Conservation (phyloP, 1,140 invertebrate genomes). For the Micrasema longulum region DNA sequence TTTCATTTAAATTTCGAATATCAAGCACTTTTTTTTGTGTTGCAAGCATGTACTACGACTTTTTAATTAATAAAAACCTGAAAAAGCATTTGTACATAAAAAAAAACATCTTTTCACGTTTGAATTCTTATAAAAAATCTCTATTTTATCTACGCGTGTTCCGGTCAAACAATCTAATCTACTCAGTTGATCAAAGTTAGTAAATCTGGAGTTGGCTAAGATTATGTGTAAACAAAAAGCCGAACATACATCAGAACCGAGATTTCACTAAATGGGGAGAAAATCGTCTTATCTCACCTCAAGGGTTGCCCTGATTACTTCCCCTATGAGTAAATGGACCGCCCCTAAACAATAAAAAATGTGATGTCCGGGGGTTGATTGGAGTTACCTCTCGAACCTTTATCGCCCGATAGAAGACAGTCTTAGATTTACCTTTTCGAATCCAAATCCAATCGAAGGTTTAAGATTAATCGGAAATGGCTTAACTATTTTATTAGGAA, state of each 20-base stretch:
- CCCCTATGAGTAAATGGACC: background rate
- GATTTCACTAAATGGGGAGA: constrained; percentile 21
- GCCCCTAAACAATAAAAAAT: constrained; percentile 26
- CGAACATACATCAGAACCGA: background rate
- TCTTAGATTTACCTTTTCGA: constrained; percentile 5
- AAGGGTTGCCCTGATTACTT: constrained; percentile 16
- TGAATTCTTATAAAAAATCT: too few species aligned
- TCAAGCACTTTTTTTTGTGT: too few species aligned
- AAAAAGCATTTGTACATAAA: too few species aligned
- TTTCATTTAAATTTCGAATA: too few species aligned
- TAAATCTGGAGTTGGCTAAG: background rate
- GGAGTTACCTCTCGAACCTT: constrained; percentile 12
- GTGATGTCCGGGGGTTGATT: constrained; percentile 16
- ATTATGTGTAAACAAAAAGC: constrained; percentile 6
- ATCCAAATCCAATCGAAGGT: background rate
- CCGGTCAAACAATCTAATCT: background rate
- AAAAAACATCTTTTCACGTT: too few species aligned
- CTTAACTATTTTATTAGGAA: background rate
- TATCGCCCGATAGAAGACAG: background rate
- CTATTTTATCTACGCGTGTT: background rate
- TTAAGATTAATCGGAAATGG: constrained; percentile 3
- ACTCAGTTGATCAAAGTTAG: background rate
- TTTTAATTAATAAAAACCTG: too few species aligned
- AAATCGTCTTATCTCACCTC: constrained; percentile 31
- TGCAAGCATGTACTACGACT: too few species aligned